Base-by-base conservation (phyloP, 1,140 invertebrate genomes). In the Mya arenaria region DNA sequence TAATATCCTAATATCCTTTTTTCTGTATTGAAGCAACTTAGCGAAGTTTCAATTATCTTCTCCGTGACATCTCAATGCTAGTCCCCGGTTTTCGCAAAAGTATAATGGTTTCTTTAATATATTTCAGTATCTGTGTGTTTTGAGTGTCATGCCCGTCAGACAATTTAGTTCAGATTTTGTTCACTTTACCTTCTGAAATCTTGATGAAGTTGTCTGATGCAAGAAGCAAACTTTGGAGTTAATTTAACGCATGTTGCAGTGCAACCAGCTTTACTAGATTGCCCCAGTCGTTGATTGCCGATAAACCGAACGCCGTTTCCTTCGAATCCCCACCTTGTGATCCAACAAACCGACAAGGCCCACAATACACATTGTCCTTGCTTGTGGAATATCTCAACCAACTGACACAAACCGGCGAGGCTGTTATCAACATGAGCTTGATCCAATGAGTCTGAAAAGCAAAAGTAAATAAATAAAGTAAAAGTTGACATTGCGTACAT, bases 61-160 rank as follows among this genome's bases (percentile, higher is more conserved):
- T 15, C 13, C 44, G 37, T 68, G 65, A 23, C 39, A 10, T 68
- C 65, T 37, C 8, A 68, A 39, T 39, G 65, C 34, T 23, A 68
- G 25, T 28, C 30, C 13, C 25, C 44, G 65, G 44, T 41, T 37
- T 34, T 39, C 65, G 44, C 65, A 68, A 25, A 68, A 4, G 36
- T n/a, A 68, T 68, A 23, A 68, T 68, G 32, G 23, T 41, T 39
- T 68, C 65, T 17, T 39, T 39, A 32, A 68, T 68, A 39, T 15
- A 28, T 62, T n/a, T 62, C 23, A 62, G 23, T 17, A 62, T n/a
- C n/a, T n/a, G n/a, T n/a, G n/a, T 62, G 30, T 39, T 34, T 25
- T 23, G 13, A n/a, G 19, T 41, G 6, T 37, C 32, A 34, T 68
- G 28, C 25, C 34, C 37, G 25, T 68, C 23, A 32, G 65, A 68